Conservation (phyloP, 2,888 invertebrate species). For the Seira sanloemensis region DNA sequence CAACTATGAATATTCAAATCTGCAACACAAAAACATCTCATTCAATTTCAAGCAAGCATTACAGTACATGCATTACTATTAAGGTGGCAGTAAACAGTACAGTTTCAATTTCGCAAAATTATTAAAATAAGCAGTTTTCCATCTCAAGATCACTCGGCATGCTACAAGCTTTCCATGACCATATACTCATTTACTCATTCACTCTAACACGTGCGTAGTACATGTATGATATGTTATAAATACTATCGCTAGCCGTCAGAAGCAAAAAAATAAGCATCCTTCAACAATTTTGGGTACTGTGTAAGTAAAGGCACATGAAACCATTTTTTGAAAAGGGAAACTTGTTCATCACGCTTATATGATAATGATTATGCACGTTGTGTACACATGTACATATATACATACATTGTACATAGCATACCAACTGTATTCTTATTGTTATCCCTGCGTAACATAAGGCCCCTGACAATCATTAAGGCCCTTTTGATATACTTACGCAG, state of each 20-base stretch:
- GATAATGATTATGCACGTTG: neutral
- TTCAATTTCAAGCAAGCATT: neutral
- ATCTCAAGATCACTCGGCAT: neutral
- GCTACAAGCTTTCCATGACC: too few species aligned
- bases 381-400: neutral
- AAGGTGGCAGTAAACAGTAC: neutral
- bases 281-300: neutral
- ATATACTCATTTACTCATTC: too few species aligned
- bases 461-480: neutral
- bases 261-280: neutral
- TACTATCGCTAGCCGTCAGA: neutral
- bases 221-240: neutral
- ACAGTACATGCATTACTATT: neutral
- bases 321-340: slow-evolving; percentile 41
- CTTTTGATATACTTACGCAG: neutral
- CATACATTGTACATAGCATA: neutral
- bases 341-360: slow-evolving; percentile 26
- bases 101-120: neutral
- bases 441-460: neutral
- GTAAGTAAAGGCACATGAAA: neutral
- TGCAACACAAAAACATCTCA: neutral
- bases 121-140: neutral
- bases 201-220: neutral
- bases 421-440: neutral
- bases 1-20: neutral